Evolutionary conservation across 1,140 invertebrate species (phyloP).

Genomic region (Tetragonula clypearis): DNA sequence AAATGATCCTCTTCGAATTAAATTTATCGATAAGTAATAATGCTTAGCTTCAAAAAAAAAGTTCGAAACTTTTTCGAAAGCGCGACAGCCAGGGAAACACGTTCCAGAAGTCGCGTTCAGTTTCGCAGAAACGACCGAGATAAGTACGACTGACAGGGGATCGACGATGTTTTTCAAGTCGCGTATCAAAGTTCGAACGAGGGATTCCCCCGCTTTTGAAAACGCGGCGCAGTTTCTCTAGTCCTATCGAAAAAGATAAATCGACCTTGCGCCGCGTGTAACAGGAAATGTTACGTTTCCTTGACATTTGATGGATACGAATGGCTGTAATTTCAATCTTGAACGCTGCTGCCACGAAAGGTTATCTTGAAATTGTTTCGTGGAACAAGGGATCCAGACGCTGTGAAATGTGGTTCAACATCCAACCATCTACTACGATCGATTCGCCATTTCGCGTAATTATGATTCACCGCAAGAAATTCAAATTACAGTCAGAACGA

Average conservation of each 20-base stretch:
- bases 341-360: background rate
- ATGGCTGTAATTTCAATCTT: conserved; percentile 47
- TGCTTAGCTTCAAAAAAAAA: too few relatives aligned
- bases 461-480: background rate
- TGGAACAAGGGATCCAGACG: background rate
- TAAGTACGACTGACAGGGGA: background rate
- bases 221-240: background rate
- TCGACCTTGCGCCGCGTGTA: conserved; percentile 47
- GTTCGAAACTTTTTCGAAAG: background rate
- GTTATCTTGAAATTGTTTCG: conserved; percentile 9
- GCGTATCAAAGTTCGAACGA: background rate
- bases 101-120: background rate
- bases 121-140: too few relatives aligned
- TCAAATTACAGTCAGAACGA: too few relatives aligned
- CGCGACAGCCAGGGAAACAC: background rate
- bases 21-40: background rate
- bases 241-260: conserved; percentile 47
- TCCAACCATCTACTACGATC: background rate
- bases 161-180: background rate
- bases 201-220: background rate
- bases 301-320: conserved; percentile 63
- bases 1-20: too few relatives aligned
- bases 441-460: background rate
- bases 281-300: conserved; percentile 51
- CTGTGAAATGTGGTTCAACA: conserved; percentile 2